Percentiles rank a stretch among this genome's conserved stretches.
Conservation (phyloP, 2,797 vertebrate genomes). For the Lemur catta region DNA sequence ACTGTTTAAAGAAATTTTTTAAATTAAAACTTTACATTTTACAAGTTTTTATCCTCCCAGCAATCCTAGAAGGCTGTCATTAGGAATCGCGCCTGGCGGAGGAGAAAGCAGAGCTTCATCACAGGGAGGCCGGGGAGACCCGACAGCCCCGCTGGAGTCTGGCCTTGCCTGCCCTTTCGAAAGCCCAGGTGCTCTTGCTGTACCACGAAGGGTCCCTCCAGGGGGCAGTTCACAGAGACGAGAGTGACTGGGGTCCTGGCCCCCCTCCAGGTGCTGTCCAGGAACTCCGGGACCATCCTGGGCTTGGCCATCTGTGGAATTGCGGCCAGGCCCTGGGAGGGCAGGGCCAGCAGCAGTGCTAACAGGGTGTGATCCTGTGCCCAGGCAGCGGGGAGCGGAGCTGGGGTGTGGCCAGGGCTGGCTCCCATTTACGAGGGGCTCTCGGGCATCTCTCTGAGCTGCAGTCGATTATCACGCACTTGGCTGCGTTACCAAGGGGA, state of each 20-base stretch:
- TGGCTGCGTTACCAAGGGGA: not conserved
- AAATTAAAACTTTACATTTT: not conserved
- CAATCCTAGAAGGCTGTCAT: not conserved
- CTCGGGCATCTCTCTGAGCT: not conserved
- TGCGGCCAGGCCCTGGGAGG: not conserved
- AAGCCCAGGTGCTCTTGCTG: too few species aligned
- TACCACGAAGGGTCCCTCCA: not conserved
- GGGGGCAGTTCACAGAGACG: not conserved
- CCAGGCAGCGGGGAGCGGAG: not conserved
- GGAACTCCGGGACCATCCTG: not conserved
- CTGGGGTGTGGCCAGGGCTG: accelerated
- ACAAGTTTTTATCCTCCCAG: not conserved
- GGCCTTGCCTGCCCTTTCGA: not conserved
- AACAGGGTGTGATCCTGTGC: accelerated
- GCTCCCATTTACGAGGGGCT: not conserved
- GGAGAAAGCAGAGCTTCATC: not conserved
- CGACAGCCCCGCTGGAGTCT: accelerated
- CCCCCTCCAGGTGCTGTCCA: not conserved
- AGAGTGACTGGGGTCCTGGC: not conserved
- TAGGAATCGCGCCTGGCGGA: not conserved
- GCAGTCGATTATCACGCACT: not conserved
- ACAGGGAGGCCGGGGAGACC: not conserved
- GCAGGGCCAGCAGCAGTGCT: not conserved
- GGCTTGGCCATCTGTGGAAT: not conserved
- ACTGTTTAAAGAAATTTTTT: not conserved